Evolutionary conservation across 2,888 invertebrate species (phyloP).

Genomic region (Nudaria mundana): DNA sequence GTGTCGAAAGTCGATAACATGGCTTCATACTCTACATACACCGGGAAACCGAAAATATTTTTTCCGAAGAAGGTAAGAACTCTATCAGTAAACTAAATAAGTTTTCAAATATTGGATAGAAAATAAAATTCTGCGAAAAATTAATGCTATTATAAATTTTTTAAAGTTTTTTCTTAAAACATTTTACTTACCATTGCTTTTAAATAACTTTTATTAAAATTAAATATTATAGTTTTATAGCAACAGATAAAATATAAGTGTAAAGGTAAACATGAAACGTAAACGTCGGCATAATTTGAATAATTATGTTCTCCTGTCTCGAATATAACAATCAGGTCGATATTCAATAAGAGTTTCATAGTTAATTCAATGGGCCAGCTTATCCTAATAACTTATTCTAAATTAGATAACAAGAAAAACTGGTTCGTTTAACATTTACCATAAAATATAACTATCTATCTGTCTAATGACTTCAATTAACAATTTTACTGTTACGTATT

Average conservation of each 20-base stretch:
- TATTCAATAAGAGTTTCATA: constrained; percentile 1
- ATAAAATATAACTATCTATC: constrained; percentile 1
- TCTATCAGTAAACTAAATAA: constrained; percentile 18
- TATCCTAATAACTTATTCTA: constrained; percentile 2
- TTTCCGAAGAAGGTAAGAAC: constrained; percentile 76
- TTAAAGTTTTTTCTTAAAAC: too few relatives aligned
- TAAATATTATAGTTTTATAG: constrained; percentile 18
- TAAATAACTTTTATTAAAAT: too few relatives aligned
- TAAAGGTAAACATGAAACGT: constrained; percentile 18
- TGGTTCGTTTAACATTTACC: constrained; percentile 2
- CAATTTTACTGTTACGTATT: constrained; percentile 2
- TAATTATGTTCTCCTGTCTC: constrained; percentile 3
- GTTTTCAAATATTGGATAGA: too few relatives aligned
- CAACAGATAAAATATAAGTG: constrained; percentile 25
- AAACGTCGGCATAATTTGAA: not conserved
- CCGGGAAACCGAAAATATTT: constrained; percentile 78
- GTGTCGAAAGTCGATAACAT: constrained; percentile 76
- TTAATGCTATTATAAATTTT: too few relatives aligned
- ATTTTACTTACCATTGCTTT: too few relatives aligned
- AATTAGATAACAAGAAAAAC: constrained; percentile 9
- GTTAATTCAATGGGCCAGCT: constrained; percentile 3
- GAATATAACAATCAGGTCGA: constrained; percentile 2
- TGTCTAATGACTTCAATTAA: constrained; percentile 2
- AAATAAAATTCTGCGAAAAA: too few relatives aligned
- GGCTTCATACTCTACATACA: constrained; percentile 75